Percentiles rank a stretch among this genome's conserved stretches.
Conservation (phyloP, 2,113 vertebrate genomes). For the Oreocharis arfaki region DNA sequence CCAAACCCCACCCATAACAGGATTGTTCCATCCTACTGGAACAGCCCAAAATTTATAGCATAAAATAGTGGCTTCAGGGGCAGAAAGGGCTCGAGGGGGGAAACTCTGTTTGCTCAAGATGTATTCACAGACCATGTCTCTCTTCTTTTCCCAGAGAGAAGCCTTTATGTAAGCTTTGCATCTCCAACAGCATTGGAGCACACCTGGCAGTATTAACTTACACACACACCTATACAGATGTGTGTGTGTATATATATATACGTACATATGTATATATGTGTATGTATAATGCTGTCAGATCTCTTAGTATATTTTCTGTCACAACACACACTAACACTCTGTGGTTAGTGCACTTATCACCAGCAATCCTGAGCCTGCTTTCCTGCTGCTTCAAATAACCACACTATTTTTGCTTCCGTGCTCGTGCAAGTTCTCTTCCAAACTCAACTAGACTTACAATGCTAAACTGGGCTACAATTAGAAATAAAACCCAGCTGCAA, state of each 20-base stretch:
- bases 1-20: not conserved
- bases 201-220: not conserved
- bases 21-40: not conserved
- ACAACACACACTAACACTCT: not conserved
- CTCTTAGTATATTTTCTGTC: not conserved
- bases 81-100: not conserved
- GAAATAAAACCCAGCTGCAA: not conserved
- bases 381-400: not conserved
- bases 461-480: not conserved
- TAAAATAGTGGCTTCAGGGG: not conserved
- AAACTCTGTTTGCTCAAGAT: not conserved
- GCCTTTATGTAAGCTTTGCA: not conserved
- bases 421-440: not conserved
- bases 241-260: fast-evolving
- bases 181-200: not conserved
- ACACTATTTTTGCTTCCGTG: no score
- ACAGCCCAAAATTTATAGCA: not conserved
- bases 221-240: not conserved
- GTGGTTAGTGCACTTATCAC: not conserved
- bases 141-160: not conserved
- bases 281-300: no score
- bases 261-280: fast-evolving
- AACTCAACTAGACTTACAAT: not conserved
- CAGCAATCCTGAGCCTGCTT: not conserved
- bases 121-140: not conserved